Conservation (phyloP, 2,888 invertebrate genomes). For the Melanostoma scalare region DNA sequence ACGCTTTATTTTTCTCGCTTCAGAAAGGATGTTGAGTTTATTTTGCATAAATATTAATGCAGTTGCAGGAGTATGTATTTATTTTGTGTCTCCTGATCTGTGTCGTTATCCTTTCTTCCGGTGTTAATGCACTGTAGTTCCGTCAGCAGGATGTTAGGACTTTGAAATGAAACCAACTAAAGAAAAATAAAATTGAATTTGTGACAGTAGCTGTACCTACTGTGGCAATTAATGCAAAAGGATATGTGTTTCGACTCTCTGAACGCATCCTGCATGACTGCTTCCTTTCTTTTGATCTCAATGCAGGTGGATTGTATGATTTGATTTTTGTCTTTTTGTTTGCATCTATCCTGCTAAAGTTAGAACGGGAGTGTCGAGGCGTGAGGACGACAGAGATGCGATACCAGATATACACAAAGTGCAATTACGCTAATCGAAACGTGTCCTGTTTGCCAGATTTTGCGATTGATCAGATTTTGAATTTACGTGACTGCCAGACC, state of each 20-base stretch:
- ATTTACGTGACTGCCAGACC: slow-evolving; percentile 64
- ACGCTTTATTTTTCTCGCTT: neutral
- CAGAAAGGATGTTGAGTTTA: slow-evolving; percentile 44
- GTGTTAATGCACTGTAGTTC: slow-evolving; percentile 62
- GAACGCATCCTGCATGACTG: slow-evolving; percentile 36
- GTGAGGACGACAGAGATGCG: slow-evolving; percentile 25
- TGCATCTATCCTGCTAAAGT: neutral
- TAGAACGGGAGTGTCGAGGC: neutral
- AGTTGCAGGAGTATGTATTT: slow-evolving; percentile 30
- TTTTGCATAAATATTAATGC: slow-evolving; percentile 65
- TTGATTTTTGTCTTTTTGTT: slow-evolving; percentile 16
- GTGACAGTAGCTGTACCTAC: slow-evolving; percentile 14
- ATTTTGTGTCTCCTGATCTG: slow-evolving; percentile 44
- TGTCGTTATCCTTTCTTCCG: slow-evolving; percentile 49
- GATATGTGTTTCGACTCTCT: slow-evolving; percentile 35
- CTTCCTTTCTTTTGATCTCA: slow-evolving; percentile 59
- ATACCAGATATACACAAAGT: slow-evolving; percentile 13
- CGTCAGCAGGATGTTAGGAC: slow-evolving; percentile 53
- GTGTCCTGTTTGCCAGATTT: slow-evolving; percentile 66
- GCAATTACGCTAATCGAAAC: slow-evolving; percentile 66
- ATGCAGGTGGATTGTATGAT: slow-evolving; percentile 40
- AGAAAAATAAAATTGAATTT: slow-evolving; percentile 1
- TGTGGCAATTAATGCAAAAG: slow-evolving; percentile 35
- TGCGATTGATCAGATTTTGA: slow-evolving; percentile 54
- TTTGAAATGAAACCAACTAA: slow-evolving; percentile 21